phyloP scores from a whole-genome alignment of 2,797 vertebrate genomes.

The Manis pentadactyla region DNA sequence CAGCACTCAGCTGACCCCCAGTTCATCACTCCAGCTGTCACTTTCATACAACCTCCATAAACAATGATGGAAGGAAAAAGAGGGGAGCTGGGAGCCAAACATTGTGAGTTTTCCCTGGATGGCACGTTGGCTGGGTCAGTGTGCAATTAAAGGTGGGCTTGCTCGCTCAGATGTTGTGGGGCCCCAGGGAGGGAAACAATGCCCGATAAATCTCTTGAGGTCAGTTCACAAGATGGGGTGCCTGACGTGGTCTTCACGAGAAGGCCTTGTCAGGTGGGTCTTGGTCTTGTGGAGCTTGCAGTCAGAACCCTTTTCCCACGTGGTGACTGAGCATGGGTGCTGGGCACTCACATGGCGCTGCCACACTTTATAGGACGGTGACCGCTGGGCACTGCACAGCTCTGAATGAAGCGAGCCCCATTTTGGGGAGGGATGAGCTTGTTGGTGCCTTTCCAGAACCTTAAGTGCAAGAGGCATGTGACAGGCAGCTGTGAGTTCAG shows the following conservation, averaged over 20 bases:
- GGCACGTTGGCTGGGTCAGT: not conserved
- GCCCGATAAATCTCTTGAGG: not conserved
- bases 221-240: not conserved
- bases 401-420: not conserved
- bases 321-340: not conserved
- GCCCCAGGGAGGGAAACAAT: no score
- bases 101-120: not conserved
- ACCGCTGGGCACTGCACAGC: not conserved
- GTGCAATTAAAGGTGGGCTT: not conserved
- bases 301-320: not conserved
- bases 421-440: not conserved
- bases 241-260: accelerated
- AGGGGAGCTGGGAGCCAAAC: accelerated
- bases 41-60: not conserved
- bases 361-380: accelerated
- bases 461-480: not conserved
- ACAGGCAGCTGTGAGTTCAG: not conserved
- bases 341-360: not conserved
- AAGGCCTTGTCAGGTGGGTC: not conserved
- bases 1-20: not conserved
- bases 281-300: not conserved
- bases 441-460: not conserved
- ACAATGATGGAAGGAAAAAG: not conserved
- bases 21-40: not conserved
- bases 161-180: not conserved